phyloP scores from a whole-genome alignment of 1,140 invertebrate genomes.

The Halictus rubicundus region DNA sequence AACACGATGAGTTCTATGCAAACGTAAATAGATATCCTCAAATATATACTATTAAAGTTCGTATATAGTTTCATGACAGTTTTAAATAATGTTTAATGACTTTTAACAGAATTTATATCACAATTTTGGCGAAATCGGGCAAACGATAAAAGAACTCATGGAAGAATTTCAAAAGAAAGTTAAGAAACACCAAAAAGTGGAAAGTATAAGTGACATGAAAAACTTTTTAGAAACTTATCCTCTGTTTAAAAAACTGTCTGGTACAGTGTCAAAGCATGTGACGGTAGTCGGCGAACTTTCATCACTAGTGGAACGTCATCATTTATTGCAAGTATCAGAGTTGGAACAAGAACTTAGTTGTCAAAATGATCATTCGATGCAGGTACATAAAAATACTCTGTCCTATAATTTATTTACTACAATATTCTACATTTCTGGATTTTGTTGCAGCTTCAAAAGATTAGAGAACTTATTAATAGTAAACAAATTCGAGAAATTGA shows the following conservation, averaged over 20 bases:
- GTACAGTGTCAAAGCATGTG: conserved; percentile 98
- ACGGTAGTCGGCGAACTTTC: conserved; percentile 97
- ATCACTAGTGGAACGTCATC: conserved; percentile 88
- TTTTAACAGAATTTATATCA: conserved; percentile 92
- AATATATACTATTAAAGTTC: conserved; percentile 1
- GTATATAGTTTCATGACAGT: neutral
- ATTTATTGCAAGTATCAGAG: conserved; percentile 96
- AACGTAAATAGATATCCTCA: conserved; percentile 82
- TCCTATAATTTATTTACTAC: neutral
- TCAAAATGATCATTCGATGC: conserved; percentile 94
- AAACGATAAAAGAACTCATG: conserved; percentile 98
- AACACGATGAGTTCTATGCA: conserved; percentile 99
- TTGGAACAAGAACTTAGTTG: conserved; percentile 97
- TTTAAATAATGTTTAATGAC: conserved; percentile 48
- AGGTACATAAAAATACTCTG: conserved; percentile 79
- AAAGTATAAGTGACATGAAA: conserved; percentile 99
- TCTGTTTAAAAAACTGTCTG: conserved; percentile 99
- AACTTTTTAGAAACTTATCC: conserved; percentile 99
- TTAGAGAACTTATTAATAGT: conserved; percentile 86
- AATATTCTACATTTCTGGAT: conserved; percentile 52
- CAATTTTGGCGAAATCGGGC: conserved; percentile 99
- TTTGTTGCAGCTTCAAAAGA: conserved; percentile 81
- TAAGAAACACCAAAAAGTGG: conserved; percentile 97
- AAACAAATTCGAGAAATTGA: conserved; percentile 89
- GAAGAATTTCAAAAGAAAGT: conserved; percentile 98